These are phyloP conservation scores for Ctenomys sociabilis DNA, from an alignment of 2,113 vertebrate genomes.

Conservation along the genomic window DNA sequence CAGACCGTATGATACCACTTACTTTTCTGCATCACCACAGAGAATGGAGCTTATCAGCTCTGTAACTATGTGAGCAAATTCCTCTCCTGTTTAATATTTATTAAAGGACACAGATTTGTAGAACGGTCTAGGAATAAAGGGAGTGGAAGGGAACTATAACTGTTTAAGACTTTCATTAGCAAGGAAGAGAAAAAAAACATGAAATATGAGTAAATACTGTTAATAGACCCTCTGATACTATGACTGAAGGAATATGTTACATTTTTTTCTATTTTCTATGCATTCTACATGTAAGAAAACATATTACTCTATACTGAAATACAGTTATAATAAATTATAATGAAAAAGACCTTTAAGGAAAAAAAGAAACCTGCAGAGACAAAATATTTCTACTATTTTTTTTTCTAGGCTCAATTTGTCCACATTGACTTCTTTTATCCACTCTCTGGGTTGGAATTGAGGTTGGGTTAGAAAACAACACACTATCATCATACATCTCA, in stretches of 20 bases:
- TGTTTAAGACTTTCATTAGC: not conserved
- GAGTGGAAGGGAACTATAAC: not conserved
- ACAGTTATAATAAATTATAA: not conserved
- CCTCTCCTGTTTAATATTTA: not conserved
- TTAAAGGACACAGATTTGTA: not conserved
- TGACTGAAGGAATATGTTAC: not conserved
- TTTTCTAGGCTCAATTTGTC: not conserved
- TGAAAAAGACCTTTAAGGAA: not conserved
- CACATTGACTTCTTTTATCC: not conserved
- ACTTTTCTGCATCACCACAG: not conserved
- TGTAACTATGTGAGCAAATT: not conserved
- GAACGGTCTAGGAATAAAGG: not conserved
- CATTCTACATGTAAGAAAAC: constrained; percentile 25
- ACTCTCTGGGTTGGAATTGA: not conserved
- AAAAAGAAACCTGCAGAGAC: not conserved
- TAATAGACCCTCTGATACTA: not conserved
- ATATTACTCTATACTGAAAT: constrained; percentile 26
- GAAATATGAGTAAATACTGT: not conserved
- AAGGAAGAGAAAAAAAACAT: not conserved
- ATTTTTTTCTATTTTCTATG: not conserved
- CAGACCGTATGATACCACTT: rapidly evolving
- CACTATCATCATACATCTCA: not conserved
- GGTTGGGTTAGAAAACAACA: not conserved
- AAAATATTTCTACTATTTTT: not conserved
- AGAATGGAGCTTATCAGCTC: not conserved